Evolutionary conservation across 2,888 invertebrate species (phyloP), one percentile per base, ranked within the genome.

Genomic region (Trilocha varians): DNA sequence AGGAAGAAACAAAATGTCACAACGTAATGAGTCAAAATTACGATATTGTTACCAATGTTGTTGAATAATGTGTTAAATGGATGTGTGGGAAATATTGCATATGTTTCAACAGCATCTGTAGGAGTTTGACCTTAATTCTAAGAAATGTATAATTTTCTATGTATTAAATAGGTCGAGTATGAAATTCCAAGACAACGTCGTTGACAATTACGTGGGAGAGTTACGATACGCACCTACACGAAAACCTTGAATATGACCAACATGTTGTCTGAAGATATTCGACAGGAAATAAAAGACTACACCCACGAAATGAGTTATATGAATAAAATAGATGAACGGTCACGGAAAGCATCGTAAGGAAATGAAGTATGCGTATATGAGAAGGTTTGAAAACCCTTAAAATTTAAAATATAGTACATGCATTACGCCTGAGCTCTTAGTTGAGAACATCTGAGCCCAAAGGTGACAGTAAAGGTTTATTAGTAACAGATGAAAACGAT

Each of bases 141-240:
- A 25, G 25, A 25, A 25, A 25, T 25, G 6, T 2, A 25, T 25
- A 38, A 14, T 16, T 16, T 16, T 17, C 39, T 16, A 39, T 33
- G 50, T 53, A 50, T 47, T 38, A 46, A 47, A 49, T 52, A 48
- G 51, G 53, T 47, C 53, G 48, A 61, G 55, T 53, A 61, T 48
- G 46, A 43, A 42, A 45, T 49, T 53, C 49, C 55, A 54, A 63
- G 59, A 59, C 56, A 56, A 55, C 50, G 50, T 44, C 49, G 45
- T 44, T 50, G 45, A 48, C 46, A 49, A 51, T 42, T 41, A 53
- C 54, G 70, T 70, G 62, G 67, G 68, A 44, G 58, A 41, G 14
- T 11, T 45, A 43, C 48, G 47, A 53, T 52, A 55, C 52, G 49
- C 62, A 45, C 70, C 70, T 49, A 64, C 65, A 49, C 40, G 42